Evolutionary conservation across 2,797 vertebrate genomes (phyloP).

Genomic region (Myotis pilosus): DNA sequence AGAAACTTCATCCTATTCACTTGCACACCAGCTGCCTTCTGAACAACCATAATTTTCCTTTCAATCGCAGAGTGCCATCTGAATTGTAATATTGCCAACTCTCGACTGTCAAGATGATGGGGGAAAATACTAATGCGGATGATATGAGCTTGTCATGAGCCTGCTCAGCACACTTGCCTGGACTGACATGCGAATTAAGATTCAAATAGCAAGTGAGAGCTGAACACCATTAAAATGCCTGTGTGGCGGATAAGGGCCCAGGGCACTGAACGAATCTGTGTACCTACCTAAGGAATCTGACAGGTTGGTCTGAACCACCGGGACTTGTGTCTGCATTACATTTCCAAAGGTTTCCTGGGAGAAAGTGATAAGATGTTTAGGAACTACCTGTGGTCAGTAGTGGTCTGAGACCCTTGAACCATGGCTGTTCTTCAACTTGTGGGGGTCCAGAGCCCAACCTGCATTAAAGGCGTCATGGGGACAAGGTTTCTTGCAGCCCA

Average conservation of each 20-base stretch:
- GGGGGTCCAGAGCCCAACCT: background rate
- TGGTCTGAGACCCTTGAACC: background rate
- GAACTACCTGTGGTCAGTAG: background rate
- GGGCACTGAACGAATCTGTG: background rate
- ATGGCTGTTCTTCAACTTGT: background rate
- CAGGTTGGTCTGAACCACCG: background rate
- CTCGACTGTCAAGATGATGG: constrained; percentile 67
- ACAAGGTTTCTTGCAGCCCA: background rate
- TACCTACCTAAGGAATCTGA: background rate
- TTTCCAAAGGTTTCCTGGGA: constrained; percentile 23
- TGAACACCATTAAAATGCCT: constrained; percentile 1
- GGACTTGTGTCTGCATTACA: background rate
- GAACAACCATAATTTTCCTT: constrained; percentile 77
- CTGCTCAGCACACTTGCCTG: background rate
- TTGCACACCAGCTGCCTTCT: constrained; percentile 72
- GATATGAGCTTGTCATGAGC: constrained; percentile 49
- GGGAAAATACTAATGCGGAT: constrained; percentile 62
- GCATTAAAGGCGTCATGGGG: background rate
- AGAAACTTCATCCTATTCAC: constrained; percentile 56
- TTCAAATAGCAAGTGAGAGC: constrained; percentile 18
- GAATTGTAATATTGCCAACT: constrained; percentile 65
- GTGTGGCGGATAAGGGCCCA: background rate
- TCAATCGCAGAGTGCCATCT: constrained; percentile 61
- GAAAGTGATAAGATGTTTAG: background rate
- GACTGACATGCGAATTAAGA: constrained; percentile 53